Conservation (phyloP, 1,140 invertebrate species). For the Steinernema khuongi region DNA sequence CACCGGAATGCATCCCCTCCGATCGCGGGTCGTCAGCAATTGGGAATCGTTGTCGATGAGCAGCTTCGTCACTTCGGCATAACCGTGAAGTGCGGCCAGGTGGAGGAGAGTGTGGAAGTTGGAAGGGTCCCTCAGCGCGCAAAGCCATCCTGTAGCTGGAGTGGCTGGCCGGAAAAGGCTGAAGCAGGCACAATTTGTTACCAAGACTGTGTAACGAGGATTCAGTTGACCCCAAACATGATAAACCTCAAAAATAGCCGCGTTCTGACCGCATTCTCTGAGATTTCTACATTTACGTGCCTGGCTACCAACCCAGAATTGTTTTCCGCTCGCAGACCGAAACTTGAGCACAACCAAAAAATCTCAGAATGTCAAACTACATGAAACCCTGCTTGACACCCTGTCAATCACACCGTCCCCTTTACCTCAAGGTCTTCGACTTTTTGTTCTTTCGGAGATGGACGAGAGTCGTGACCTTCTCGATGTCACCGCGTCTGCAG, state of each 20-base stretch:
- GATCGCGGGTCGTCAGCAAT: slow-evolving; percentile 76
- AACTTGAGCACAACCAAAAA: background rate
- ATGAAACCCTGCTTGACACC: too few relatives aligned
- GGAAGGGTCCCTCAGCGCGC: slow-evolving; percentile 39
- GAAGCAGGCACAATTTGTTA: slow-evolving; percentile 21
- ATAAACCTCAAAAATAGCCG: too few relatives aligned
- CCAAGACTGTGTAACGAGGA: too few relatives aligned
- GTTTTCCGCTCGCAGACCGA: too few relatives aligned
- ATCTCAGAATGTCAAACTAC: too few relatives aligned
- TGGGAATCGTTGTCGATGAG: slow-evolving; percentile 75
- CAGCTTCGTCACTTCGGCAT: slow-evolving; percentile 68
- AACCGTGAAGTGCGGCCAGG: slow-evolving; percentile 85
- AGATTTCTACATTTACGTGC: too few relatives aligned
- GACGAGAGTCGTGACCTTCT: slow-evolving; percentile 26
- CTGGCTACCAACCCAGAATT: too few relatives aligned
- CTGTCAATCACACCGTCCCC: background rate
- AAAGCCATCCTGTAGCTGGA: slow-evolving; percentile 40
- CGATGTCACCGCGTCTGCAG: slow-evolving; percentile 29
- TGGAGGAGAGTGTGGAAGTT: slow-evolving; percentile 91
- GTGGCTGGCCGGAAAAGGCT: slow-evolving; percentile 38
- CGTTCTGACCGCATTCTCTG: too few relatives aligned
- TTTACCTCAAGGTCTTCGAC: slow-evolving; percentile 29
- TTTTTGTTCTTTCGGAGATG: slow-evolving; percentile 26
- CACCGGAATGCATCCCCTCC: slow-evolving; percentile 76
- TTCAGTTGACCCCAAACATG: too few relatives aligned